Base-by-base conservation (phyloP, 1,140 invertebrate species). In the Eciton burchellii region DNA sequence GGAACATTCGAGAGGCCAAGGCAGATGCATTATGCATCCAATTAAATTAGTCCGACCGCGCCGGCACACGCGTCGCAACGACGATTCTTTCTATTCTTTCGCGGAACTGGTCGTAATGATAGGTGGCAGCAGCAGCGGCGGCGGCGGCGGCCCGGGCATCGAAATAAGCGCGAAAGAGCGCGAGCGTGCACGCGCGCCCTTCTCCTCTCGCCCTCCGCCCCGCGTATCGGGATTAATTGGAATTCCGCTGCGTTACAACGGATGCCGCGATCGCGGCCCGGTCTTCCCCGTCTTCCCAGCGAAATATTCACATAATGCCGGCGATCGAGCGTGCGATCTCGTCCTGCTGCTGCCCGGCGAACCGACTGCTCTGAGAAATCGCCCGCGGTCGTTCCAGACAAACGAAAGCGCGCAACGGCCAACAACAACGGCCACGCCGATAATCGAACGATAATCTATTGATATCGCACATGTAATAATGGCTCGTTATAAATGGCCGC, bases 291-390 rank as follows among this genome's bases (percentile, higher is more conserved):
- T 83, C 85, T 81, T 84, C 62, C 68, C 86, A 74, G 66, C 19
- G 12, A 87, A 86, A 86, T 87, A 87, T 87, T 87, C 86, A 86
- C 86, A 87, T 86, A 86, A 87, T 87, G 73, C 21, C 73, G 73
- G 81, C 70, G 72, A 87, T 84, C 81, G 73, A 43, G 3, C 24
- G 79, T 45, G 45, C 65, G 72, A 59, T n/a, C n/a, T n/a, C n/a
- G n/a, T n/a, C n/a, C n/a, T n/a, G 68, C 83, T 83, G 43, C 81
- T 84, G 86, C 84, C 84, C 76, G 11, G 43, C 6, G n/a, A 66
- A n/a, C 71, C 52, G 63, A 29, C 49, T 49, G 45, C 68, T 43
- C 60, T 47, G 84, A 59, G 66, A 83, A 83, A 83, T 41, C 29
- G 56, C 83, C 52, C 35, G 29, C 26, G 71, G 83, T 66, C 63